Conservation (phyloP, 53 echinoderm and acorn worm genomes). For the Astropecten irregularis region DNA sequence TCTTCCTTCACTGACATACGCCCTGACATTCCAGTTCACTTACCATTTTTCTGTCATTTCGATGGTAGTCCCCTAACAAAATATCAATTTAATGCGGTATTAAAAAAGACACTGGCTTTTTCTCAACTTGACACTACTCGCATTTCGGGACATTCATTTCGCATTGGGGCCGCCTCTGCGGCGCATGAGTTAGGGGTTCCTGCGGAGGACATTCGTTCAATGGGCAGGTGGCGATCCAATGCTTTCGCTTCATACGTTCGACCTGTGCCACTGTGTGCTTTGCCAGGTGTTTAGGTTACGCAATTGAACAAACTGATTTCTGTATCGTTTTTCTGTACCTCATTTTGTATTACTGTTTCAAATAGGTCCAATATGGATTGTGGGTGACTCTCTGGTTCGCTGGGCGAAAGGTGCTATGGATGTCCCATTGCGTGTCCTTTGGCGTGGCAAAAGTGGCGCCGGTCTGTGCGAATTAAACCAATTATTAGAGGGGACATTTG, state of each 20-base stretch:
- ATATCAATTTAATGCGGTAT: slow-evolving; percentile 14
- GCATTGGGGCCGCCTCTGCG: slow-evolving; percentile 4
- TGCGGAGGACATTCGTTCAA: not conserved
- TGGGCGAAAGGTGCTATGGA: not conserved
- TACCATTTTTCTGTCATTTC: slow-evolving; percentile 4
- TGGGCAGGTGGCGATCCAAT: slow-evolving; percentile 19
- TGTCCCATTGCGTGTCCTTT: not conserved
- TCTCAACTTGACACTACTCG: not conserved
- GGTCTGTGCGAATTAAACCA: not conserved
- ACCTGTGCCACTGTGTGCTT: not conserved
- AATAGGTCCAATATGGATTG: not conserved
- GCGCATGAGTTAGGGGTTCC: not conserved
- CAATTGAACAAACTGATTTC: no score
- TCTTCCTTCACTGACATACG: not conserved
- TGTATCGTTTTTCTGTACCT: no score
- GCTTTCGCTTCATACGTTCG: slow-evolving; percentile 8
- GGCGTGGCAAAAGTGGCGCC: not conserved
- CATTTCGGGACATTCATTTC: not conserved
- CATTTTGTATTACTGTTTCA: no score
- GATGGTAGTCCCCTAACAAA: not conserved
- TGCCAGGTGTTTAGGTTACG: not conserved
- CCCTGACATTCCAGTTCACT: not conserved
- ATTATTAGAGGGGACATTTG: not conserved
- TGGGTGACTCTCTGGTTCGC: not conserved
- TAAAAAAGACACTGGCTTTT: not conserved